phyloP scores from a whole-genome alignment of 2,113 vertebrate genomes.

The Leuciscus idus region DNA sequence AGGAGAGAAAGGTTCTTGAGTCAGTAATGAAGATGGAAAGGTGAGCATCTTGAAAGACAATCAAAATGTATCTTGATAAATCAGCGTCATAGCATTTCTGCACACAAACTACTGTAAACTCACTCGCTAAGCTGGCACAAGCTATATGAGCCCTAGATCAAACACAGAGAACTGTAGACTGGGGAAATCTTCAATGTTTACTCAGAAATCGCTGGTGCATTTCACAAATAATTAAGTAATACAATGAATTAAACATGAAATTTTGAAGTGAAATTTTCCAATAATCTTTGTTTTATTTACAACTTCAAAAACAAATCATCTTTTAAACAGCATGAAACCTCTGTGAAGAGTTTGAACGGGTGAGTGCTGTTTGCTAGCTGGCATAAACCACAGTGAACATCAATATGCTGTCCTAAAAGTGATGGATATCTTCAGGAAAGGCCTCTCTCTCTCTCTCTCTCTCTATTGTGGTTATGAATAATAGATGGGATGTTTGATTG shows the following conservation, averaged over 20 bases:
- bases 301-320: background rate
- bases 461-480: constrained; percentile 20
- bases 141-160: background rate
- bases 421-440: constrained; percentile 2
- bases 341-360: background rate
- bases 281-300: background rate
- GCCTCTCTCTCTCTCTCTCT: background rate
- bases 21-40: background rate
- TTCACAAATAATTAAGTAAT: no score
- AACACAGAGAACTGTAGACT: background rate
- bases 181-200: no score
- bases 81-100: background rate
- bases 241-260: background rate
- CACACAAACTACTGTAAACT: background rate
- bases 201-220: no score
- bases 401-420: background rate
- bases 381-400: background rate
- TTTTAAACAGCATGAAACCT: background rate
- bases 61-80: background rate
- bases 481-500: constrained; percentile 28
- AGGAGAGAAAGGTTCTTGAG: constrained; percentile 57
- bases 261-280: background rate
- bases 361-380: background rate
- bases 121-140: background rate
- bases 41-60: background rate